A percentile compares a stretch with the other conserved stretches of the same genome.
phyloP scores from a whole-genome alignment of 2,113 vertebrate species.

The Ictalurus punctatus region DNA sequence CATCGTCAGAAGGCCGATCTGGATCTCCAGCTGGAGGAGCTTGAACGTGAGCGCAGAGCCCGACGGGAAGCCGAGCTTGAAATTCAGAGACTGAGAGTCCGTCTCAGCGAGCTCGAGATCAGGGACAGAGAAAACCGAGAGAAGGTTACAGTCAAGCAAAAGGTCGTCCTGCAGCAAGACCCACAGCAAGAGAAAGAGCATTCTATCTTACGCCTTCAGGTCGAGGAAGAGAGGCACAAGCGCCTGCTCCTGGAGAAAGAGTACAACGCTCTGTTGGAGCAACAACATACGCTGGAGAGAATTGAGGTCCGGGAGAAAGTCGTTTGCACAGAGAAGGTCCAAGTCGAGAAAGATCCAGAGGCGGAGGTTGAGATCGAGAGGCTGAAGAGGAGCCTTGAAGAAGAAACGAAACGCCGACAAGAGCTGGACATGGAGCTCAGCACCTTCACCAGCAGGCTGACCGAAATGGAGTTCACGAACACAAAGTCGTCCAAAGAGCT shows the following conservation, averaged over 20 bases:
- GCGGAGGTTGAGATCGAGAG: constrained; percentile 87
- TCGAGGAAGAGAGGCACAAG: constrained; percentile 89
- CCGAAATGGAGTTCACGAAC: constrained; percentile 89
- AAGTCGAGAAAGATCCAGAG: constrained; percentile 89
- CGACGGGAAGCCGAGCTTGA: constrained; percentile 89
- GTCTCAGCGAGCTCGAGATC: constrained; percentile 81
- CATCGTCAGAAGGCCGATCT: constrained; percentile 82
- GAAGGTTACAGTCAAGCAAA: constrained; percentile 91
- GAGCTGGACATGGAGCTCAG: constrained; percentile 83
- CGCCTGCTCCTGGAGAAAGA: constrained; percentile 85
- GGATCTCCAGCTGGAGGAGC: constrained; percentile 88
- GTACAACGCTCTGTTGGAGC: constrained; percentile 77
- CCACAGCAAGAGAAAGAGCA: constrained; percentile 95
- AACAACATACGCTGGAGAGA: constrained; percentile 83
- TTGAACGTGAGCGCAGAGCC: constrained; percentile 85
- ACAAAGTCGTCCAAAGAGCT: constrained; percentile 93
- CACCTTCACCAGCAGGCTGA: constrained; percentile 76
- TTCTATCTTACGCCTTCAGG: constrained; percentile 83
- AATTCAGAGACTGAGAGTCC: constrained; percentile 84
- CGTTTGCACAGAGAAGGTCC: constrained; percentile 89
- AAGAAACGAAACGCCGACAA: constrained; percentile 80
- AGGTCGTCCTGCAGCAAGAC: constrained; percentile 94
- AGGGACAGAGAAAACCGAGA: constrained; percentile 84
- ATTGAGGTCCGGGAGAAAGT: constrained; percentile 91
- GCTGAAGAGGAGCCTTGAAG: constrained; percentile 82